Evolutionary conservation across 1,140 invertebrate genomes (phyloP).

Genomic region (Cherax destructor): DNA sequence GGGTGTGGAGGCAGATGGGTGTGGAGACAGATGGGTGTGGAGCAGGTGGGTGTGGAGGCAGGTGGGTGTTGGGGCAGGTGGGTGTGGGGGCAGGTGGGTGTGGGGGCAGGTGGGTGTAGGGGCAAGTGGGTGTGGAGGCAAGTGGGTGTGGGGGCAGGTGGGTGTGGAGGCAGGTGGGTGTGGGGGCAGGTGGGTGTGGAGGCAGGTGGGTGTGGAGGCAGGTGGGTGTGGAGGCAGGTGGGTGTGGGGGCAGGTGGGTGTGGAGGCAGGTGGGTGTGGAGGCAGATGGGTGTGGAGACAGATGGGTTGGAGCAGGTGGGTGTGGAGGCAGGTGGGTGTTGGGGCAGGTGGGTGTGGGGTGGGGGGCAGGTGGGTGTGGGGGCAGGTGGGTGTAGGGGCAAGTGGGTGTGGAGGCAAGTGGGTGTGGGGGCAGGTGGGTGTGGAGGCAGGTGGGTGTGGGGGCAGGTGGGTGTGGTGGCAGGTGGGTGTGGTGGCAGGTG

Average conservation of each 20-base stretch:
- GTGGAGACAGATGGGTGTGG: not conserved
- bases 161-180: not conserved
- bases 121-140: no score
- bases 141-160: not conserved
- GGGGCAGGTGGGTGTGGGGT: no score
- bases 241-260: no score
- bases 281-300: no score
- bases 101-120: not conserved
- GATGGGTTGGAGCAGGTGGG: no score
- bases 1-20: not conserved
- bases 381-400: not conserved
- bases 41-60: not conserved
- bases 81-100: no score
- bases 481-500: not conserved
- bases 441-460: not conserved
- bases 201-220: no score
- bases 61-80: not conserved
- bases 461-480: no score
- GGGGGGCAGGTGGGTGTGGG: no score
- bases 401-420: not conserved
- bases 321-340: no score
- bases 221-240: not conserved
- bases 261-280: no score
- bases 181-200: not conserved
- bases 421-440: not conserved